Evolutionary conservation across 2,113 vertebrate species (phyloP), one percentile per base, ranked within the genome.

Genomic region (Pelmatolapia mariae): DNA sequence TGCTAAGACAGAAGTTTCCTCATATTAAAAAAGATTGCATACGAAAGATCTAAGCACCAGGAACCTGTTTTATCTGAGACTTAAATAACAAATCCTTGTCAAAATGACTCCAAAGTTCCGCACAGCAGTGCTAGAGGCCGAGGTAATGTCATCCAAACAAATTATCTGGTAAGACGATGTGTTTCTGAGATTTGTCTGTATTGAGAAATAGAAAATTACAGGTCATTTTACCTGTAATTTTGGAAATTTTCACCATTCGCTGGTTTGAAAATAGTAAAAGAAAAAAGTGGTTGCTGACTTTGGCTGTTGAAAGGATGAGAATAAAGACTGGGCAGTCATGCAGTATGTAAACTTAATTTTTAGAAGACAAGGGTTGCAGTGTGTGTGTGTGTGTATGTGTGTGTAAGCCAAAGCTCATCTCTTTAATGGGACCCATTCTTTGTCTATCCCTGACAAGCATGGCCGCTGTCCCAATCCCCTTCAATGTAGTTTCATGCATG

Each of bases 401-500:
- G 43, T 68, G 56, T 79, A 56, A 76, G 89, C 43, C n/a, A 89
- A 89, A 93, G 86, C 90, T 89, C 84, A 91, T 95, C 85, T 89
- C 85, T 89, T 93, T 92, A 93, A 91, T 91, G 86, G 89, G 86
- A 92, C 61, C 90, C 92, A 91, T 94, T 90, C 84, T 93, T 95
- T 95, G 89, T 95, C 89, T 91, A 78, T 81, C 83, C 73, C 90
- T 93, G 92, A 94, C 93, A 92, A 92, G 91, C 90, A 93, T 93
- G 91, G 92, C 93, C 43, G 84, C 87, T 82, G 92, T 93, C 91
- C 92, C 89, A 91, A 73, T 89, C 89, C 91, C 84, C 91, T 88
- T 91, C 89, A 86, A 66, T 93, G 93, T 93, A 89, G 95, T 94
- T 94, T 94, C 92, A 95, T 91, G 94, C 94, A 91, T 95, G 92